A percentile compares a stretch with the other conserved stretches of the same genome.
These are phyloP conservation scores for Poeciliopsis occidentalis DNA, from an alignment of 2,113 vertebrate species.

Conservation along the genomic window DNA sequence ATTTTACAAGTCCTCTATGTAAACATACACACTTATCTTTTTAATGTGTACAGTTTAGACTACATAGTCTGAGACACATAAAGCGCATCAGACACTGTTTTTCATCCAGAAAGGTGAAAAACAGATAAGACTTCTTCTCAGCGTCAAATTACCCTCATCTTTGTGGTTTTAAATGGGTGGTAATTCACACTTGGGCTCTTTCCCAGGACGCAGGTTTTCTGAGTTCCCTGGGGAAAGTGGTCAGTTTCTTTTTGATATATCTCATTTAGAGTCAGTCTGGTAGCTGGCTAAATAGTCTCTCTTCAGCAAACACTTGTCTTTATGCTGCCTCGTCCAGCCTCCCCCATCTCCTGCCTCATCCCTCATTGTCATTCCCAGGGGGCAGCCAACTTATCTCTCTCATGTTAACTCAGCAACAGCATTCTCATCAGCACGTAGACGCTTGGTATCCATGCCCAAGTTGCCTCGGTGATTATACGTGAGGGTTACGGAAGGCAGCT, in stretches of 20 bases:
- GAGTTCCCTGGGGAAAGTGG: constrained; percentile 5
- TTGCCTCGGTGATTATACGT: constrained; percentile 49
- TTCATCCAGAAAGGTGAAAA: constrained; percentile 36
- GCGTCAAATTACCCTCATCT: constrained; percentile 43
- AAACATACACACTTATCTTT: background rate
- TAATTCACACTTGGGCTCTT: constrained; percentile 34
- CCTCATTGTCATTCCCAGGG: constrained; percentile 16
- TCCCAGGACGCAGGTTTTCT: constrained; percentile 23
- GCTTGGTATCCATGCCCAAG: constrained; percentile 34
- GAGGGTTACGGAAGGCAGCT: constrained; percentile 18
- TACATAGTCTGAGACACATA: constrained; percentile 16
- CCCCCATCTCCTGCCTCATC: background rate
- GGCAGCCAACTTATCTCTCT: constrained; percentile 32
- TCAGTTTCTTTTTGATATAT: background rate
- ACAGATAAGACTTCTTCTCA: constrained; percentile 41
- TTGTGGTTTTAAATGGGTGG: constrained; percentile 20
- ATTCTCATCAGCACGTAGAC: constrained; percentile 26
- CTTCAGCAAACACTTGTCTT: constrained; percentile 34
- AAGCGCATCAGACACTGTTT: constrained; percentile 17
- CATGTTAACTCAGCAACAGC: constrained; percentile 47
- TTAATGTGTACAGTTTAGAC: constrained; percentile 9
- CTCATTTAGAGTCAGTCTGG: constrained; percentile 19
- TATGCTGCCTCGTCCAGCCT: constrained; percentile 16
- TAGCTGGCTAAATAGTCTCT: constrained; percentile 23
- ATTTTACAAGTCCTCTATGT: background rate